Evolutionary conservation across 2,888 invertebrate genomes (phyloP).

Genomic region (Drosophila putrida): DNA sequence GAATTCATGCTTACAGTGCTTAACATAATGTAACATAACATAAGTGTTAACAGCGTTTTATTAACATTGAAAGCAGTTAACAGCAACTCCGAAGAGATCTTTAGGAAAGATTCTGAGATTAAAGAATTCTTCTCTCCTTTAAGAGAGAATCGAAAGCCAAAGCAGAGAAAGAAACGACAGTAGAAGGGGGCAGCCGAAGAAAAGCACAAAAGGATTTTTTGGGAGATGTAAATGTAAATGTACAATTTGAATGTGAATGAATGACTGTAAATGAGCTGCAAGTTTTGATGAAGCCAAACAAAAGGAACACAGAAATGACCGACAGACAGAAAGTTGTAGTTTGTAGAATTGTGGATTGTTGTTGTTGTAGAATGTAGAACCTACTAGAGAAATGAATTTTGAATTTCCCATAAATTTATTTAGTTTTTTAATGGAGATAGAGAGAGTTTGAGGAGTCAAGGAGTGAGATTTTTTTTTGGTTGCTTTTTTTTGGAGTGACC

Average conservation of each 20-base stretch:
- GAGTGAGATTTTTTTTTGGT: slow-evolving; percentile 12
- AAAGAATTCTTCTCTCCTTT: no score
- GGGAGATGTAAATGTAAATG: slow-evolving; percentile 7
- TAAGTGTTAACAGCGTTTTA: slow-evolving; percentile 6
- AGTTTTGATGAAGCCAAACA: background rate
- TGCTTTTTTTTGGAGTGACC: slow-evolving; percentile 47
- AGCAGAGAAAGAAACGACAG: slow-evolving; percentile 8
- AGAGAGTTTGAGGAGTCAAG: slow-evolving; percentile 2
- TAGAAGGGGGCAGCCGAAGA: background rate
- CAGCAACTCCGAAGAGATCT: background rate
- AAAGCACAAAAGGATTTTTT: background rate
- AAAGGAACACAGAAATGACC: slow-evolving; percentile 8
- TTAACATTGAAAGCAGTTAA: background rate
- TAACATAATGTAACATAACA: slow-evolving; percentile 2
- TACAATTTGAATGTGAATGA: slow-evolving; percentile 16
- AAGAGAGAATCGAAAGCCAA: background rate
- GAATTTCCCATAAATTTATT: slow-evolving; percentile 19
- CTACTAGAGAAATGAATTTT: slow-evolving; percentile 22
- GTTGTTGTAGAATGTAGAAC: background rate
- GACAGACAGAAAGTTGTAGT: background rate
- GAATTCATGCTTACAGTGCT: background rate
- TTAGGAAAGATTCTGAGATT: no score
- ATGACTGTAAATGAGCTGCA: background rate
- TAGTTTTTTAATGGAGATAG: background rate
- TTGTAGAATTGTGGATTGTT: slow-evolving; percentile 1